Conservation (phyloP, 2,888 invertebrate species). For the Aquatica leii region DNA sequence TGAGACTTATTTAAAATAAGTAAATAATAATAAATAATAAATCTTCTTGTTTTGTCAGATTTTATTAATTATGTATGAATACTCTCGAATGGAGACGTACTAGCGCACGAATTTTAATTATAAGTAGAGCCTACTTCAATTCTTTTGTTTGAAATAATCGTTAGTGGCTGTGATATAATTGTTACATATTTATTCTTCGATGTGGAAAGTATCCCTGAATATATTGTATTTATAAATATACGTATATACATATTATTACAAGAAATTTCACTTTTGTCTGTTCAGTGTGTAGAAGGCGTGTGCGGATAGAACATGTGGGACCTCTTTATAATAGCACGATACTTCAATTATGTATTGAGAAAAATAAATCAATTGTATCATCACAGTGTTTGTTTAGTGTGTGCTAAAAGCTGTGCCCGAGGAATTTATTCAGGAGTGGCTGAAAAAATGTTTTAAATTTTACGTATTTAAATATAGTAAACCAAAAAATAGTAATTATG, state of each 20-base stretch:
- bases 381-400: conserved; percentile 3
- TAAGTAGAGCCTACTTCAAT: too few relatives aligned
- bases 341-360: not conserved
- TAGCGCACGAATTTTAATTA: too few relatives aligned
- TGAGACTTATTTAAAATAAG: too few relatives aligned
- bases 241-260: conserved; percentile 30
- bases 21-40: too few relatives aligned
- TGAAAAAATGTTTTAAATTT: not conserved
- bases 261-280: conserved; percentile 40
- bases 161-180: too few relatives aligned
- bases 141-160: too few relatives aligned
- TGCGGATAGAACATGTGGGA: conserved; percentile 29
- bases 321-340: conserved; percentile 8
- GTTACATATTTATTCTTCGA: too few relatives aligned
- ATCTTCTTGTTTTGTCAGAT: too few relatives aligned
- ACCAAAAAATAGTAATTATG: too few relatives aligned
- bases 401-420: not conserved
- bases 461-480: too few relatives aligned
- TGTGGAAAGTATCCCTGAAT: conserved; percentile 26
- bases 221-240: conserved; percentile 35
- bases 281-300: conserved; percentile 29
- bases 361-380: not conserved
- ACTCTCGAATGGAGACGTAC: too few relatives aligned
- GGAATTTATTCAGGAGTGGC: not conserved
- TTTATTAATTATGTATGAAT: too few relatives aligned